Evolutionary conservation across 2,797 vertebrate genomes (phyloP).

Genomic region (Loriculus beryllinus): DNA sequence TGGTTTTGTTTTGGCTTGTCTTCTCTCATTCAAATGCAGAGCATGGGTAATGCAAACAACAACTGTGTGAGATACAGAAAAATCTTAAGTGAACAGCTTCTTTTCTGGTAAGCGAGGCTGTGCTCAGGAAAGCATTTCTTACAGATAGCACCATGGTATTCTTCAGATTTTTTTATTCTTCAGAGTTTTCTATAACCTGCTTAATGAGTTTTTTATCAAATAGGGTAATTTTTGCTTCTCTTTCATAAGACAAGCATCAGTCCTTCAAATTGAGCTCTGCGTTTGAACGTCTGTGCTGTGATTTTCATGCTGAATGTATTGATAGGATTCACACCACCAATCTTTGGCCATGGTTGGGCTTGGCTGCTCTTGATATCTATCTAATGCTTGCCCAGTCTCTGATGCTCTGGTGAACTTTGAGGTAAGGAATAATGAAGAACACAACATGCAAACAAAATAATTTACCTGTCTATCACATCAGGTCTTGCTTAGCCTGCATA

Average conservation of each 20-base stretch:
- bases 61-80: neutral
- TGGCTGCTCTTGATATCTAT: neutral
- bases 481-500: neutral
- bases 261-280: neutral
- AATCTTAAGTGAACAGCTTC: neutral
- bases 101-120: neutral
- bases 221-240: neutral
- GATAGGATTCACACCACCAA: neutral
- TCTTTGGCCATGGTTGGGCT: neutral
- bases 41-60: fast-evolving
- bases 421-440: neutral
- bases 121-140: neutral
- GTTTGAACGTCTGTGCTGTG: neutral
- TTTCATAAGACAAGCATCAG: neutral
- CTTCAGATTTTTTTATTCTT: neutral
- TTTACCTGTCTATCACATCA: neutral
- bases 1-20: neutral
- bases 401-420: neutral
- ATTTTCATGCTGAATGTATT: neutral
- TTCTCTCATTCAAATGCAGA: neutral
- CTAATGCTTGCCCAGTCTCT: neutral
- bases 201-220: neutral
- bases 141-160: neutral
- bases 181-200: neutral
- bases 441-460: neutral